A percentile compares a stretch with the other conserved stretches of the same genome.
phyloP scores from a whole-genome alignment of 2,113 vertebrate genomes.

The Calypte anna region DNA sequence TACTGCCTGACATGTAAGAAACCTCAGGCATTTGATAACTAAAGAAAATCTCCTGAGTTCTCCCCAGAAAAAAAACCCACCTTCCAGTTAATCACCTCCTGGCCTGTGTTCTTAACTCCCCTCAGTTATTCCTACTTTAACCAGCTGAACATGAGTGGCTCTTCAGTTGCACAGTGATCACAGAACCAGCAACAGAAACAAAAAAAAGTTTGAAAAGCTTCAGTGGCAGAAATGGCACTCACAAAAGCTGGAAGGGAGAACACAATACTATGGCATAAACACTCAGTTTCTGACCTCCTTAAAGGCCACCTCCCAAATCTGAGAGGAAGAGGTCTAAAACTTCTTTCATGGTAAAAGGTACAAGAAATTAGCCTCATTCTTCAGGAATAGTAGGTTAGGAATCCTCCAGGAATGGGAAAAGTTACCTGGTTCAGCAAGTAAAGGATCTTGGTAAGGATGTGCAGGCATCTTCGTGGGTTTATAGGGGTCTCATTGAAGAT shows the following conservation, averaged over 20 bases:
- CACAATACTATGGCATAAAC: not conserved
- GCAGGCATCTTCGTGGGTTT: slow-evolving; percentile 95
- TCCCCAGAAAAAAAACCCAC: too few relatives aligned
- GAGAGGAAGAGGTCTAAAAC: not conserved
- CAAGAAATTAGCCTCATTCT: not conserved
- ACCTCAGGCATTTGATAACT: too few relatives aligned
- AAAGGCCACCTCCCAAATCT: not conserved
- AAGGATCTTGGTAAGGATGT: slow-evolving; percentile 98
- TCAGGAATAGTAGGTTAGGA: not conserved
- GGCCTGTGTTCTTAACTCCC: not conserved
- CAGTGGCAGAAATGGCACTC: not conserved
- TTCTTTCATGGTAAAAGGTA: not conserved
- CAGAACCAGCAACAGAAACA: not conserved
- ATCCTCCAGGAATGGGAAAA: not conserved
- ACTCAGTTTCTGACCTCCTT: not conserved
- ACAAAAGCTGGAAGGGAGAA: not conserved
- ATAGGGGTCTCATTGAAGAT: slow-evolving; percentile 98
- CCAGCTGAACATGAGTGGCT: not conserved
- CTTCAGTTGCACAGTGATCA: not conserved
- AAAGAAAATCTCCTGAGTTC: too few relatives aligned
- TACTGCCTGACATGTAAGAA: too few relatives aligned
- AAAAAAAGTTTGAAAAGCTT: not conserved
- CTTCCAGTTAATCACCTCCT: too few relatives aligned
- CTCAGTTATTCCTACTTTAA: not conserved
- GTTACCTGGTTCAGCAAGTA: slow-evolving; percentile 96